Conservation (phyloP, 1,140 invertebrate species). For the Medauroidea extradentata region DNA sequence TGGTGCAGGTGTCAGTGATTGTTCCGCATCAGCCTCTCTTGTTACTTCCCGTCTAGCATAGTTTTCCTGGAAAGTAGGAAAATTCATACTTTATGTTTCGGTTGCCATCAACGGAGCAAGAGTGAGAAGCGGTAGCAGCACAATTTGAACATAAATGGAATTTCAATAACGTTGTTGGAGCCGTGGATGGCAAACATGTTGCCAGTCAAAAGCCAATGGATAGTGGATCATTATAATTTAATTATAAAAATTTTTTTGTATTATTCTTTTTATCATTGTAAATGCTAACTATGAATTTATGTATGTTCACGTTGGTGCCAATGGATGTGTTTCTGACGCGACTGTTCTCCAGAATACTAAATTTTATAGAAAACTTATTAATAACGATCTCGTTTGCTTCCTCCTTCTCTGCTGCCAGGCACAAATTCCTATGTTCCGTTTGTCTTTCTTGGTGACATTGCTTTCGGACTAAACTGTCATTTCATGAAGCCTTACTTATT, state of each 20-base stretch:
- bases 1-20: too few species aligned
- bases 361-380: constrained; percentile 19
- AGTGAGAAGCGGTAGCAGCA: constrained; percentile 1
- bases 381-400: constrained; percentile 25
- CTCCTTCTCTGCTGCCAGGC: constrained; percentile 21
- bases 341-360: constrained; percentile 32
- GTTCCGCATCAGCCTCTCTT: too few species aligned
- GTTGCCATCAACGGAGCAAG: constrained; percentile 6
- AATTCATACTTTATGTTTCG: not conserved
- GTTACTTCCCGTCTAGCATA: too few species aligned
- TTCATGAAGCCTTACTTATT: not conserved
- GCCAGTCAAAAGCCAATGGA: constrained; percentile 18
- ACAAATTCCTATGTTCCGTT: constrained; percentile 31
- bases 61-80: too few species aligned
- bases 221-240: constrained; percentile 35
- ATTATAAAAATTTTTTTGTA: constrained; percentile 33
- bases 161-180: constrained; percentile 12
- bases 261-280: constrained; percentile 40
- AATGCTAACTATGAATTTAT: constrained; percentile 33
- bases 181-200: constrained; percentile 36
- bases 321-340: constrained; percentile 40
- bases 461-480: constrained; percentile 26
- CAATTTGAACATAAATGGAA: constrained; percentile 1
- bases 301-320: constrained; percentile 34
- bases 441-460: constrained; percentile 34